phyloP scores from a whole-genome alignment of 2,113 vertebrate genomes.

The Mystacornis crossleyi region DNA sequence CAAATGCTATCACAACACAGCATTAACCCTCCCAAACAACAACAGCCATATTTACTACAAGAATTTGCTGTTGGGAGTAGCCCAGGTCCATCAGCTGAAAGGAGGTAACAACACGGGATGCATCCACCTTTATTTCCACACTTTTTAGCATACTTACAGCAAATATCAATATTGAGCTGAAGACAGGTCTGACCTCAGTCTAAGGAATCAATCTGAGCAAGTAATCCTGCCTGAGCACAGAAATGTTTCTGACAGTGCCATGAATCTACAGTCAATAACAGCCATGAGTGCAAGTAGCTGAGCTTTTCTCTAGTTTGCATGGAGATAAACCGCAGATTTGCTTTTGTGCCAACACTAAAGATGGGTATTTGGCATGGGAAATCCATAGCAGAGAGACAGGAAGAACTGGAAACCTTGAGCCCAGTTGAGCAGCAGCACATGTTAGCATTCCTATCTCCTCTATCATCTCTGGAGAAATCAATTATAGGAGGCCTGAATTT shows the following conservation, averaged over 20 bases:
- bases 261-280: neutral
- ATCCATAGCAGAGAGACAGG: neutral
- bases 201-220: slow-evolving; percentile 54
- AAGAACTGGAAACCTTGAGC: neutral
- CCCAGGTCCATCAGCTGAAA: slow-evolving; percentile 71
- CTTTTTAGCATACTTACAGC: slow-evolving; percentile 34
- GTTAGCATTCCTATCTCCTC: neutral
- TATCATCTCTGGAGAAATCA: neutral
- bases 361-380: neutral
- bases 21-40: neutral
- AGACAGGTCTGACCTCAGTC: slow-evolving; percentile 68
- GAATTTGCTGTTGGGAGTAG: slow-evolving; percentile 69
- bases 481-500: neutral
- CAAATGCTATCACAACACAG: slow-evolving; percentile 20
- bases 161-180: slow-evolving; percentile 29
- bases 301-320: neutral
- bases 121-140: slow-evolving; percentile 45
- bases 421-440: neutral
- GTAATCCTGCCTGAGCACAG: neutral
- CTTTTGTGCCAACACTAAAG: neutral
- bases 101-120: slow-evolving; percentile 61
- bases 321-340: neutral
- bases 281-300: neutral
- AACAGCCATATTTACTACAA: slow-evolving; percentile 70
- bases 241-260: neutral